These are phyloP conservation scores for Hypomecis atomaria DNA, from an alignment of 2,888 invertebrate genomes.

Conservation along the genomic window DNA sequence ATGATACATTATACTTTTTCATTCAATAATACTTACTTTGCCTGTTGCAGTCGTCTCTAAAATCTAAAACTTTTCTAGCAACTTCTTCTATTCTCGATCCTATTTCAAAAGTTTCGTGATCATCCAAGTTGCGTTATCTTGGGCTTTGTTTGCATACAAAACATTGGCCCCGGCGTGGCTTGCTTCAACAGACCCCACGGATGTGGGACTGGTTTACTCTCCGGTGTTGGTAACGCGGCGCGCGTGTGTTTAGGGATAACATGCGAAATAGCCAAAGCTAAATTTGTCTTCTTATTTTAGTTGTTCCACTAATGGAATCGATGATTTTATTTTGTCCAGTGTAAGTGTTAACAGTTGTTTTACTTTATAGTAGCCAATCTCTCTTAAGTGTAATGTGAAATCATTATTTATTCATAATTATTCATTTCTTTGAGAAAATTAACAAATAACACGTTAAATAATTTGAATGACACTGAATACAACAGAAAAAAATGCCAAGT, in stretches of 20 bases:
- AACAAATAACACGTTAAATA: too few relatives aligned
- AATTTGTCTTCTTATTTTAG: not conserved
- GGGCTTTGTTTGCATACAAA: conserved; percentile 62
- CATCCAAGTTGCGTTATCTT: conserved; percentile 51
- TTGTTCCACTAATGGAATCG: too few relatives aligned
- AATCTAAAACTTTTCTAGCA: not conserved
- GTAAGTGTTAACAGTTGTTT: too few relatives aligned
- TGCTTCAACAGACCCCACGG: conserved; percentile 75
- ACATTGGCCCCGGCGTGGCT: conserved; percentile 58
- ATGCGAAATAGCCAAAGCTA: conserved; percentile 29
- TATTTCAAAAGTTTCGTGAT: conserved; percentile 39
- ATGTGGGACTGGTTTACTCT: conserved; percentile 63
- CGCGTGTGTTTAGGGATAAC: conserved; percentile 20
- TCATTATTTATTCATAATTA: too few relatives aligned
- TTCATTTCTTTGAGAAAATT: too few relatives aligned
- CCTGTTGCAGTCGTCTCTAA: not conserved
- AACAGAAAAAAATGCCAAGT: too few relatives aligned
- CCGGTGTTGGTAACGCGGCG: conserved; percentile 14
- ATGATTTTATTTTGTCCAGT: too few relatives aligned
- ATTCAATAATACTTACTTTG: too few relatives aligned
- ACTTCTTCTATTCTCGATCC: conserved; percentile 18
- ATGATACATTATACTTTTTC: too few relatives aligned
- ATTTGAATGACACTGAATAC: too few relatives aligned
- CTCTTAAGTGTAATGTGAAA: too few relatives aligned
- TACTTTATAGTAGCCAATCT: too few relatives aligned